Evolutionary conservation across 2,888 invertebrate species (phyloP).

Genomic region (Dione vanillae): DNA sequence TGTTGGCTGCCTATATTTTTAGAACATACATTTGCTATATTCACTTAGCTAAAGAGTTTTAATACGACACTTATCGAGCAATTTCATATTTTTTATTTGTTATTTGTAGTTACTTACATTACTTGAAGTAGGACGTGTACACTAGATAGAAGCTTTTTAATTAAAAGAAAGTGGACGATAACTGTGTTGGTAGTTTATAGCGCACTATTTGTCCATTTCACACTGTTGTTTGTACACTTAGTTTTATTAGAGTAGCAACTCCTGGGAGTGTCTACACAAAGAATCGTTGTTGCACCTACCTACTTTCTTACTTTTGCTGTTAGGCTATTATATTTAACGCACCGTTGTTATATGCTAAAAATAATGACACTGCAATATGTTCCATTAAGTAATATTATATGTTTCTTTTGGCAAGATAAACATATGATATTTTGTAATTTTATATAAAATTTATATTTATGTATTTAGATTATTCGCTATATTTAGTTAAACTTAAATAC

Average conservation of each 20-base stretch:
- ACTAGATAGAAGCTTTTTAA: slow-evolving; percentile 30
- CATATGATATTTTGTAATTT: background rate
- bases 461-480: too few species aligned
- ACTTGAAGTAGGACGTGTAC: background rate
- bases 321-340: background rate
- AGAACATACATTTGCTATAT: background rate
- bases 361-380: background rate
- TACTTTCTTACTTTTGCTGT: background rate
- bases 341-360: slow-evolving; percentile 1
- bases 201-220: slow-evolving; percentile 17
- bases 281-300: background rate
- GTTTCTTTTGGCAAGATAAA: background rate
- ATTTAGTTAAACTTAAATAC: too few species aligned
- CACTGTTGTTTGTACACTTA: slow-evolving; percentile 43
- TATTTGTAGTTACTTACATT: background rate
- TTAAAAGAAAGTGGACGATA: slow-evolving; percentile 27
- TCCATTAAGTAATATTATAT: background rate
- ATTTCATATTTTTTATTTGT: background rate
- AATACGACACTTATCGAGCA: background rate
- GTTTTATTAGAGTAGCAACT: slow-evolving; percentile 43
- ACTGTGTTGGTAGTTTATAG: slow-evolving; percentile 4
- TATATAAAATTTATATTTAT: background rate
- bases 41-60: background rate
- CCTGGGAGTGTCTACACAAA: slow-evolving; percentile 35
- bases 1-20: background rate